Evolutionary conservation across 2,113 vertebrate species (phyloP).

Genomic region (Thomomys bottae): DNA sequence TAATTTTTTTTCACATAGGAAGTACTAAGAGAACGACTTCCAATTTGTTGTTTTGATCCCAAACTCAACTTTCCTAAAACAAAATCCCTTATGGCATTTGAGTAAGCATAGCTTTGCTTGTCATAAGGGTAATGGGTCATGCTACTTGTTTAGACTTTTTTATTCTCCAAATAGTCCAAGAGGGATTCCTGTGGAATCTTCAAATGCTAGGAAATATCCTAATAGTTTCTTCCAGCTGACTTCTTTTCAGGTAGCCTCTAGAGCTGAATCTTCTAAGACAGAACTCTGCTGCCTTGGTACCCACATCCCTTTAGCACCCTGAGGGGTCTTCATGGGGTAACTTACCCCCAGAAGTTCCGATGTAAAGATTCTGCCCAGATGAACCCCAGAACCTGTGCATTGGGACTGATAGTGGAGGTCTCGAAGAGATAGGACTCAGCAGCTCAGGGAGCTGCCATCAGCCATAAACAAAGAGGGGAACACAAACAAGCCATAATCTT

Average conservation of each 20-base stretch:
- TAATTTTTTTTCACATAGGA: too few relatives aligned
- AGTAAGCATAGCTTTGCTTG: not conserved
- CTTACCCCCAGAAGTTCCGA: not conserved
- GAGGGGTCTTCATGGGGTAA: not conserved
- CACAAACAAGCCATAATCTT: not conserved
- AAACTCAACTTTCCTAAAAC: not conserved
- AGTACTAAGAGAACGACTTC: conserved; percentile 15
- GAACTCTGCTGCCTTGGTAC: not conserved
- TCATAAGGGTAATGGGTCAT: not conserved
- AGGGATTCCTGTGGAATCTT: not conserved
- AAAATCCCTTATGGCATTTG: not conserved
- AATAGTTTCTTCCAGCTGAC: not conserved
- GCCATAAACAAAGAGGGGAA: not conserved
- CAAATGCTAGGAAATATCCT: not conserved
- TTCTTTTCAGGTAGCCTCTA: not conserved
- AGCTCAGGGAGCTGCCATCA: not conserved
- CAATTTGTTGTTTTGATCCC: not conserved
- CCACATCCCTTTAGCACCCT: not conserved
- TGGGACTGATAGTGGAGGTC: not conserved
- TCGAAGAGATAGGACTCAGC: not conserved
- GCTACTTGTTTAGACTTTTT: not conserved
- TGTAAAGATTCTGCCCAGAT: not conserved
- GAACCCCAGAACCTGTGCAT: not conserved
- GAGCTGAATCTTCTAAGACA: not conserved
- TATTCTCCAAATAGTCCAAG: not conserved